Conservation (phyloP, 1,140 invertebrate species). For the Sitodiplosis mosellana region DNA sequence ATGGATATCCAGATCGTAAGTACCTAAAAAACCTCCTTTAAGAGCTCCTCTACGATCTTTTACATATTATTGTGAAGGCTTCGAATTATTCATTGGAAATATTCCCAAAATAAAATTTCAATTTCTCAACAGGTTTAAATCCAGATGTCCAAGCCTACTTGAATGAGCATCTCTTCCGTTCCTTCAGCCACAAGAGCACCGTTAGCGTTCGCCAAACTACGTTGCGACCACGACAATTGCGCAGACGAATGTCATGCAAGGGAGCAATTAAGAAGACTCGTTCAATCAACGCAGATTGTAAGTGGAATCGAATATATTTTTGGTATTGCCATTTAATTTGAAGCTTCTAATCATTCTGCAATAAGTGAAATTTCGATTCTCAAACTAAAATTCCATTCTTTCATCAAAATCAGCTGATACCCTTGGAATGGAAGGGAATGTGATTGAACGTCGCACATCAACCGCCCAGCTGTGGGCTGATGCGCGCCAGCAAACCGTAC, state of each 20-base stretch:
- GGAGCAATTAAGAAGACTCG: conserved; percentile 74
- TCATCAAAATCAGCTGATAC: conserved; percentile 52
- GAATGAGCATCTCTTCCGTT: conserved; percentile 67
- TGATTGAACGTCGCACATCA: conserved; percentile 38
- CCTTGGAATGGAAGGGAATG: conserved; percentile 47
- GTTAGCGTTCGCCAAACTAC: conserved; percentile 37
- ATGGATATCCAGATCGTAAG: conserved; percentile 66
- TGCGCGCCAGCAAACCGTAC: conserved; percentile 19
- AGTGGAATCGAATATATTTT: conserved; percentile 23
- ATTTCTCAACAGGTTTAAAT: conserved; percentile 40
- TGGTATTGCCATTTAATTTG: too few species aligned
- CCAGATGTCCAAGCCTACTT: conserved; percentile 71
- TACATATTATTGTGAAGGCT: too few species aligned
- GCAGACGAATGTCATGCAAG: conserved; percentile 60
- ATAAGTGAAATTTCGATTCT: not conserved
- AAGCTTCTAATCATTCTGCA: not conserved
- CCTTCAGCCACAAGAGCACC: conserved; percentile 50
- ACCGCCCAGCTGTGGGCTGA: conserved; percentile 34
- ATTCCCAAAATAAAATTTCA: not conserved
- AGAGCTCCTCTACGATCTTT: too few species aligned
- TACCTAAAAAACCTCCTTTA: conserved; percentile 5
- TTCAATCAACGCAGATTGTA: conserved; percentile 68
- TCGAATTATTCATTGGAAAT: too few species aligned
- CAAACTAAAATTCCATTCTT: too few species aligned
- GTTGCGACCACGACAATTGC: conserved; percentile 31